phyloP scores from a whole-genome alignment of 2,113 vertebrate genomes.

The Butorides virescens region DNA sequence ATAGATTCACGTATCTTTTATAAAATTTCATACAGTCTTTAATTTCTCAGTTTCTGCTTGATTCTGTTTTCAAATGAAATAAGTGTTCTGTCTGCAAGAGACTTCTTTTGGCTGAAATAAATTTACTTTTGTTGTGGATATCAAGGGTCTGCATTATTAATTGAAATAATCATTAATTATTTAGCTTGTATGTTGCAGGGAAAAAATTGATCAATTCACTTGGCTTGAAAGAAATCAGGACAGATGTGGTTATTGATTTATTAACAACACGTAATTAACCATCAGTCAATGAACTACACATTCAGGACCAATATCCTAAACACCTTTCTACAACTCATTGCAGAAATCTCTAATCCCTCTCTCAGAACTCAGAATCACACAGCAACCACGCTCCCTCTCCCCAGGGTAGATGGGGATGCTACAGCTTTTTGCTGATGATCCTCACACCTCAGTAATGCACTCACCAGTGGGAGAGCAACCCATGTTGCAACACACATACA shows the following conservation, averaged over 20 bases:
- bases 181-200: background rate
- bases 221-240: background rate
- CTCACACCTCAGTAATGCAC: background rate
- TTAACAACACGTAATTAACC: background rate
- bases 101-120: background rate
- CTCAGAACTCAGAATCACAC: background rate
- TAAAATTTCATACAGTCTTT: background rate
- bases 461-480: fast-evolving
- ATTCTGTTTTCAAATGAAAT: background rate
- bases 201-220: background rate
- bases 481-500: fast-evolving
- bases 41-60: background rate
- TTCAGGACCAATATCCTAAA: background rate
- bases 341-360: background rate
- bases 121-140: background rate
- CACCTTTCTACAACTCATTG: background rate
- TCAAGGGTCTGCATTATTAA: background rate
- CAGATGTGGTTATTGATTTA: background rate
- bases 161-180: background rate
- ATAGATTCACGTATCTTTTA: background rate
- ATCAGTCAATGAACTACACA: background rate
- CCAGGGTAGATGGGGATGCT: background rate
- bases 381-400: background rate
- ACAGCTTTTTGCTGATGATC: background rate
- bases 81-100: background rate